These are phyloP conservation scores for Coboldia fuscipes DNA, from an alignment of 1,140 invertebrate species.

Conservation along the genomic window DNA sequence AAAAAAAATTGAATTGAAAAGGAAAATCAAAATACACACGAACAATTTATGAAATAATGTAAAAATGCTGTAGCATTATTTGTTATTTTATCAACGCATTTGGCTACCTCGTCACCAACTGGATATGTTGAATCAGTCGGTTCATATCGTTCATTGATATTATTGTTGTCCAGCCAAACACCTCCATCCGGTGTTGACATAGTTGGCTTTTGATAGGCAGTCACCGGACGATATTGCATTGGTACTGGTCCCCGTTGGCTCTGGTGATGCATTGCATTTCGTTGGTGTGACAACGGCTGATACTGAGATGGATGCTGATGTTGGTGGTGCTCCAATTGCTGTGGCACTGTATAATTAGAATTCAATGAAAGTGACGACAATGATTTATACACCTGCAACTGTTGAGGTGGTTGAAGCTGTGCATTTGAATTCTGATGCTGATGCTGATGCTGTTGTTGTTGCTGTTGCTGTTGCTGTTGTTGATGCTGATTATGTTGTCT, in stretches of 20 bases:
- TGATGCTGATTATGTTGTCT: slow-evolving; percentile 4
- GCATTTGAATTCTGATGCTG: slow-evolving; percentile 4
- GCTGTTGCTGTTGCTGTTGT: slow-evolving; percentile 10
- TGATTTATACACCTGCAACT: slow-evolving; percentile 15
- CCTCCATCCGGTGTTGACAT: slow-evolving; percentile 9
- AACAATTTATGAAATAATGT: too few species aligned
- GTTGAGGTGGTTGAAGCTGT: slow-evolving; percentile 11
- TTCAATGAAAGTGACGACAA: slow-evolving; percentile 17
- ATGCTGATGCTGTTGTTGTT: slow-evolving; percentile 8
- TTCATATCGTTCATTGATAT: too few species aligned
- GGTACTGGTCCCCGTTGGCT: slow-evolving; percentile 9
- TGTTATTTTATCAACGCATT: too few species aligned
- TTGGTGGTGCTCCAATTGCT: slow-evolving; percentile 16
- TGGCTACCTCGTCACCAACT: neutral
- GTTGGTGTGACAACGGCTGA: slow-evolving; percentile 14
- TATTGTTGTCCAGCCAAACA: too few species aligned
- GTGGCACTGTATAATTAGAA: slow-evolving; percentile 12
- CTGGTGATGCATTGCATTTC: slow-evolving; percentile 8
- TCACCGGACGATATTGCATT: neutral
- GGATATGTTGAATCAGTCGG: neutral
- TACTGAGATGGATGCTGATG: slow-evolving; percentile 10
- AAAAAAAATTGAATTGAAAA: too few species aligned
- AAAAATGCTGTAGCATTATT: too few species aligned
- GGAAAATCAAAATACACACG: too few species aligned
- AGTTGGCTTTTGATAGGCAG: neutral